A percentile compares a stretch with the other conserved stretches of the same genome.
Evolutionary conservation across 2,797 vertebrate species (phyloP).

Genomic region (Clarias pachynema): DNA sequence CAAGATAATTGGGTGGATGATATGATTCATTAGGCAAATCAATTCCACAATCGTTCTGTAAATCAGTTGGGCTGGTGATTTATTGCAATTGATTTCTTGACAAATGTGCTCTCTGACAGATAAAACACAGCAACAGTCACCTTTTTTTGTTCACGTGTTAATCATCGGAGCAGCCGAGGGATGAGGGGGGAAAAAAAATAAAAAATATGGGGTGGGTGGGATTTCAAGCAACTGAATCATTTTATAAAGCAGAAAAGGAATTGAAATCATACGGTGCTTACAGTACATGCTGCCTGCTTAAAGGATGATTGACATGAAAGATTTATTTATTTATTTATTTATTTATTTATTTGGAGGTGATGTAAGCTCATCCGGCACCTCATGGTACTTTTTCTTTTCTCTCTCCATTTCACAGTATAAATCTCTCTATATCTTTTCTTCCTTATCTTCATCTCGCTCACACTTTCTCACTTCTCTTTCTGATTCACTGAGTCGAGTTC

Average conservation of each 20-base stretch:
- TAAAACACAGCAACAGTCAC: slow-evolving; percentile 57
- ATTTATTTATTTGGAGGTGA: slow-evolving; percentile 45
- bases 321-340: not conserved
- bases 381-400: slow-evolving; percentile 30
- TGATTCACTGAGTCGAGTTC: slow-evolving; percentile 60
- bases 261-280: not conserved
- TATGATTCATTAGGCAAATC: slow-evolving; percentile 71
- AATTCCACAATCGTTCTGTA: slow-evolving; percentile 67
- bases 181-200: too few relatives aligned
- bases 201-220: not conserved
- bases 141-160: slow-evolving; percentile 44
- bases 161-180: slow-evolving; percentile 32
- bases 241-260: not conserved
- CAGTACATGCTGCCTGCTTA: not conserved
- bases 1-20: slow-evolving; percentile 67
- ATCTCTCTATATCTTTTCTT: slow-evolving; percentile 40
- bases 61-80: slow-evolving; percentile 66
- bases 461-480: slow-evolving; percentile 35
- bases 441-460: slow-evolving; percentile 32
- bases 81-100: slow-evolving; percentile 66
- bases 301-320: not conserved
- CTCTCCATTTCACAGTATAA: slow-evolving; percentile 54
- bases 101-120: slow-evolving; percentile 63
- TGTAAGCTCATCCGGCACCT: slow-evolving; percentile 45
- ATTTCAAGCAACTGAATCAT: not conserved